Conservation (phyloP, 2,797 vertebrate genomes). For the Morelia viridis region DNA sequence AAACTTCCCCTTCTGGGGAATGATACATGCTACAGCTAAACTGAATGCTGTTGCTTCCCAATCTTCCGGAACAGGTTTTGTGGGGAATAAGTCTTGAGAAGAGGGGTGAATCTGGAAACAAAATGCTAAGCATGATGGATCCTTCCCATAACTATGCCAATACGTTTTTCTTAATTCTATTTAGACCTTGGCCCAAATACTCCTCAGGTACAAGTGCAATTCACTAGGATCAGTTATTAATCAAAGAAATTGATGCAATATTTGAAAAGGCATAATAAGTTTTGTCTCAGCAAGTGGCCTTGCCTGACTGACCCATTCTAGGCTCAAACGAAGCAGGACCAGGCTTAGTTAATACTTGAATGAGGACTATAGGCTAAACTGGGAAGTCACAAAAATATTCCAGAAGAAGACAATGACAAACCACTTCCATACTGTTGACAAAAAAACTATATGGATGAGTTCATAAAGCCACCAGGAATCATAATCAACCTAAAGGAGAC, state of each 20-base stretch:
- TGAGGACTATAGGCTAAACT: neutral
- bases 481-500: neutral
- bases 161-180: neutral
- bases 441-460: neutral
- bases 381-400: neutral
- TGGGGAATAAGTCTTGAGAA: neutral
- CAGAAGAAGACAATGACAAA: neutral
- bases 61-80: neutral
- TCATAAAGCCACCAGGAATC: neutral
- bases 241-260: neutral
- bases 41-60: too few species aligned
- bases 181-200: neutral
- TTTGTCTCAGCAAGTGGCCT: neutral
- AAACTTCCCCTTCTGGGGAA: neutral
- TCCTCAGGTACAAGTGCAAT: neutral
- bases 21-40: neutral
- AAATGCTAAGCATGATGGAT: neutral
- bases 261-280: fast-evolving
- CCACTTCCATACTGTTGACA: neutral
- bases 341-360: neutral
- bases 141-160: neutral
- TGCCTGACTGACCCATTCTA: neutral
- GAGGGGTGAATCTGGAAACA: neutral
- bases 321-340: neutral
- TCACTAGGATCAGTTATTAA: neutral